A percentile compares a stretch with the other conserved stretches of the same genome.
phyloP scores from a whole-genome alignment of 2,888 invertebrate species.

The Drosophila niveifrons region DNA sequence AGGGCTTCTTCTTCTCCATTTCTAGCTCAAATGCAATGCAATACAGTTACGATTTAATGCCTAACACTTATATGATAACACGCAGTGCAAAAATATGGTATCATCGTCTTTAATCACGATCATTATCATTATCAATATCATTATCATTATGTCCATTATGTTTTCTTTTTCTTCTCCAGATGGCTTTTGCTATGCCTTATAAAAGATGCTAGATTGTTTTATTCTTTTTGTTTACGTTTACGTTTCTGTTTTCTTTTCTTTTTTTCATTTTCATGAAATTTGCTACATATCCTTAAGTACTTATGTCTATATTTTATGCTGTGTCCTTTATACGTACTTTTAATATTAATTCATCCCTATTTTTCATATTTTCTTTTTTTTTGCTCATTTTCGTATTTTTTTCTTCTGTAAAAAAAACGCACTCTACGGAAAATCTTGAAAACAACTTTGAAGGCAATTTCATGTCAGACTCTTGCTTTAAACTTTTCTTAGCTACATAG shows the following conservation, averaged over 20 bases:
- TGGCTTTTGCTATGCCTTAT: slow-evolving; percentile 39
- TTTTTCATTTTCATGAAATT: slow-evolving; percentile 26
- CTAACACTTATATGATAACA: slow-evolving; percentile 78
- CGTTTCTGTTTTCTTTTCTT: slow-evolving; percentile 25
- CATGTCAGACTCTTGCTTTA: slow-evolving; percentile 84
- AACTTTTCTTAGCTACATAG: slow-evolving; percentile 49
- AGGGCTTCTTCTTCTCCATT: slow-evolving; percentile 9
- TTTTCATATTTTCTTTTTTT: slow-evolving; percentile 10
- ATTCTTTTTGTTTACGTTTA: slow-evolving; percentile 3
- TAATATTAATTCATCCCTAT: slow-evolving; percentile 25
- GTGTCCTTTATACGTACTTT: slow-evolving; percentile 48
- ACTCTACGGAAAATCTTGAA: slow-evolving; percentile 67
- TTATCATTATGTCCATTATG: slow-evolving; percentile 26
- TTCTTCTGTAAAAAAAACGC: slow-evolving; percentile 41
- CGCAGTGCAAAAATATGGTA: slow-evolving; percentile 76
- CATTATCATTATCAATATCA: slow-evolving; percentile 21
- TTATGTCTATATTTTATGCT: slow-evolving; percentile 35
- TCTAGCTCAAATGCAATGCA: slow-evolving; percentile 47
- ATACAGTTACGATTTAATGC: slow-evolving; percentile 62
- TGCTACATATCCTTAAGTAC: slow-evolving; percentile 40
- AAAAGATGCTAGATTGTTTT: slow-evolving; percentile 51
- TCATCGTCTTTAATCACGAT: slow-evolving; percentile 29
- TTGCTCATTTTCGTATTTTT: slow-evolving; percentile 12
- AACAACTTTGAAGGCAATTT: slow-evolving; percentile 84
- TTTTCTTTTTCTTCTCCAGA: slow-evolving; percentile 15